Conservation (phyloP, 2,888 invertebrate genomes). For the Buathra laborator region DNA sequence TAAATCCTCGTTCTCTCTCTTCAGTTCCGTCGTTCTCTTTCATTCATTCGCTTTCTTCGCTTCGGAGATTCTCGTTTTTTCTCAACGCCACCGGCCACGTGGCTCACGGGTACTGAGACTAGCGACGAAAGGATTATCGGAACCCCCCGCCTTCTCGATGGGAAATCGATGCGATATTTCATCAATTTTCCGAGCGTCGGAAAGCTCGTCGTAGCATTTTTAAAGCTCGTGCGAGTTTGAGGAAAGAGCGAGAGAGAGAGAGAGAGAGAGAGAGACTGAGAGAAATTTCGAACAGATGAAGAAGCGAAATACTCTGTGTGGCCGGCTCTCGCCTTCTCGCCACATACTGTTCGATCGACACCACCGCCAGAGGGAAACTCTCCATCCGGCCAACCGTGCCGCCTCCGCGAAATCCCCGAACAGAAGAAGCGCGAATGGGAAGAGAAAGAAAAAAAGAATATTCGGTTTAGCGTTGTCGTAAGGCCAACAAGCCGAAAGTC, state of each 20-base stretch:
- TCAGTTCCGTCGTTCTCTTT: slow-evolving; percentile 39
- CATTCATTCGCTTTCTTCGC: slow-evolving; percentile 19
- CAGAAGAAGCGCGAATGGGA: background rate
- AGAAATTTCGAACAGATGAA: background rate
- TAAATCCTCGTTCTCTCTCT: slow-evolving; percentile 16
- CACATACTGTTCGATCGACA: background rate
- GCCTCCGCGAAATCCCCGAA: background rate
- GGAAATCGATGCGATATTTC: slow-evolving; percentile 82
- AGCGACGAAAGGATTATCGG: slow-evolving; percentile 64
- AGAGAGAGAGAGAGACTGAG: background rate
- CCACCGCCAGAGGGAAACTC: background rate
- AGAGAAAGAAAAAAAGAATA: background rate
- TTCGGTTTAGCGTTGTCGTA: background rate
- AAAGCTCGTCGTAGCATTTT: slow-evolving; percentile 23
- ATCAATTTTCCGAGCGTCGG: slow-evolving; percentile 75
- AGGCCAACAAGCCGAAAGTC: slow-evolving; percentile 18
- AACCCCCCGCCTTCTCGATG: slow-evolving; percentile 70
- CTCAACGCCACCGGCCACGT: slow-evolving; percentile 35
- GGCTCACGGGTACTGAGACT: slow-evolving; percentile 18
- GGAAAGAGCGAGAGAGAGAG: background rate
- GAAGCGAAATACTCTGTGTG: background rate
- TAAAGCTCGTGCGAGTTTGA: slow-evolving; percentile 11
- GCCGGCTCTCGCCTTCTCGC: background rate
- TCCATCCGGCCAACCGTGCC: background rate
- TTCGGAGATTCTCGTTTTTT: slow-evolving; percentile 40